Evolutionary conservation across 2,888 invertebrate genomes (phyloP).

Genomic region (Pyrgus malvae): DNA sequence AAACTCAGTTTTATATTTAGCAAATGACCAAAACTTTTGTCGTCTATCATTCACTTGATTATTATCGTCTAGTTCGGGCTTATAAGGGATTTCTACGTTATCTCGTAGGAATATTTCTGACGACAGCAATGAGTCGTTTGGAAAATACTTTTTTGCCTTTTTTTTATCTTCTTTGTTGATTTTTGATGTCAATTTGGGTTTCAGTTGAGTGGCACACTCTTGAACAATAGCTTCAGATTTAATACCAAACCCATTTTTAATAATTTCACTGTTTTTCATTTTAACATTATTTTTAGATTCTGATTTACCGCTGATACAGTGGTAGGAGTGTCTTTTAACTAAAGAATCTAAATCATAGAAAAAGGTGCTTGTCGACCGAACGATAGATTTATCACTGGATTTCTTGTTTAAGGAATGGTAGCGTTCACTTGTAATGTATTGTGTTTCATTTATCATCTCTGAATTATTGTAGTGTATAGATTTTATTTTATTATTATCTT

Average conservation of each 20-base stretch:
- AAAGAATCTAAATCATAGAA: conserved; percentile 68
- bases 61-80: conserved; percentile 23
- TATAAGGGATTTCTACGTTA: conserved; percentile 39
- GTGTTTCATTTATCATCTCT: conserved; percentile 30
- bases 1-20: conserved; percentile 59
- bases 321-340: conserved; percentile 61
- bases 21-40: conserved; percentile 62
- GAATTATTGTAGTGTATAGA: not conserved
- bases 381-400: conserved; percentile 43
- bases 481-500: not conserved
- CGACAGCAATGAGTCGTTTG: conserved; percentile 43
- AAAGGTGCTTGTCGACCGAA: conserved; percentile 60
- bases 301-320: conserved; percentile 47
- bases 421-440: conserved; percentile 54
- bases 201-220: conserved; percentile 56
- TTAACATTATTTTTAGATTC: conserved; percentile 44
- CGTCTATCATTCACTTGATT: conserved; percentile 40
- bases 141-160: conserved; percentile 43
- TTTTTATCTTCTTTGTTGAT: conserved; percentile 45
- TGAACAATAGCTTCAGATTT: conserved; percentile 54
- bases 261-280: conserved; percentile 39
- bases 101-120: conserved; percentile 61
- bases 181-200: conserved; percentile 46
- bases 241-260: conserved; percentile 41
- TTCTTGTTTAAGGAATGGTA: conserved; percentile 50